Base-by-base conservation (phyloP, 2,888 invertebrate genomes). In the Drosophila eohydei region DNA sequence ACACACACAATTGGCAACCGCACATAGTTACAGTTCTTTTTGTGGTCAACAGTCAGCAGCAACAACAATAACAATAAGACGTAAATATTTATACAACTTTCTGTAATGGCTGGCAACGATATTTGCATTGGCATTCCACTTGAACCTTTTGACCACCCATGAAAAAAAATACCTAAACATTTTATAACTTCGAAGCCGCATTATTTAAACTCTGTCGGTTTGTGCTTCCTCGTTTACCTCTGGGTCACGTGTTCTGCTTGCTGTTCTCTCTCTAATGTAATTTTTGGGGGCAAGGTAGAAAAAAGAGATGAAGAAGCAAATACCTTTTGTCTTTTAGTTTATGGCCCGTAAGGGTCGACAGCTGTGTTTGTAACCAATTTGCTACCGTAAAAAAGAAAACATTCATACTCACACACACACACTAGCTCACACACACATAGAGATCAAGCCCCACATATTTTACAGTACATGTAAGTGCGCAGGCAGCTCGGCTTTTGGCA, bases 321-420 rank as follows among this genome's bases (percentile, higher is more conserved):
- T 80, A 71, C 86, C 86, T 77, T 87, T 89, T 89, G 90, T 89
- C 83, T 85, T 88, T 74, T 77, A 85, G 66, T 85, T 84, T 85
- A 88, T 88, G 86, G 58, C 68, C 86, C 83, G 72, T 72, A 88
- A 88, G 84, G 84, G 86, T 85, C 90, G 88, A 89, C 84, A 85
- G 84, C 90, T 85, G 84, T 89, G 90, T 88, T 83, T 88, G 88
- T 89, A 82, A 89, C 84, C 84, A 85, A 85, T 85, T 85, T 89
- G 86, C 84, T 89, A 70, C 86, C 62, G 88, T 69, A 73, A 54
- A 54, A 61, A 51, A 52, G 34, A 69, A 51, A 63, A 56, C 55
- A 71, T 58, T 62, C 50, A 66, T 2, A 36, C 21, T 69, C 55
- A 69, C 21, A 12, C 36, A 36, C 50, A 50, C 50, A 50, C 32